These are phyloP conservation scores for Euwallacea similis DNA, from an alignment of 1,140 invertebrate species.

Conservation along the genomic window DNA sequence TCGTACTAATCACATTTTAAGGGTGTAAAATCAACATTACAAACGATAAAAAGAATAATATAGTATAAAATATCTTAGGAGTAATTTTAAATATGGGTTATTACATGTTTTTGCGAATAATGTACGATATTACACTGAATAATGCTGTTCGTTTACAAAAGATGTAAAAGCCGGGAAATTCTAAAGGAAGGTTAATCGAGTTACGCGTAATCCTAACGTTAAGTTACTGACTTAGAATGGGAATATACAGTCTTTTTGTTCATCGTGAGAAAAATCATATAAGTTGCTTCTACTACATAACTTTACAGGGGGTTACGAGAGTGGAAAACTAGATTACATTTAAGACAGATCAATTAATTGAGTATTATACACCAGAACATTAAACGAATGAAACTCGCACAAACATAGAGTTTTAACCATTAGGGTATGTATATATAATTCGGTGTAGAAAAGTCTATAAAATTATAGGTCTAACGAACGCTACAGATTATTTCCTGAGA, in stretches of 20 bases:
- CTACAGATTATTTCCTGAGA: conserved; percentile 31
- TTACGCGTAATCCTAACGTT: conserved; percentile 5
- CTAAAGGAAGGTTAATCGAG: not conserved
- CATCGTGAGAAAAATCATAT: conserved; percentile 16
- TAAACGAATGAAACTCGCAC: no score
- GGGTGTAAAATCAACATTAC: conserved; percentile 15
- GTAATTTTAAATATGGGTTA: no score
- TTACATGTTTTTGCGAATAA: no score
- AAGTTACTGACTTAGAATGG: conserved; percentile 32
- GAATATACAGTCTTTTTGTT: conserved; percentile 32
- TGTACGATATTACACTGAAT: no score
- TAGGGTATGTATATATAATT: no score
- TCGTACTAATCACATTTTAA: conserved; percentile 8
- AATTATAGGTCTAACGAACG: no score
- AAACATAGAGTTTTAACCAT: no score
- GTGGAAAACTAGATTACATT: conserved; percentile 17
- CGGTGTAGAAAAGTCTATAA: no score
- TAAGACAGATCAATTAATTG: conserved; percentile 8
- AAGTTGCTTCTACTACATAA: no score
- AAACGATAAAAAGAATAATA: conserved; percentile 13
- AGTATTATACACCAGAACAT: no score
- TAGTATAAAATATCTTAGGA: conserved; percentile 6
- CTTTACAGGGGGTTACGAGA: not conserved
- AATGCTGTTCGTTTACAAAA: no score
- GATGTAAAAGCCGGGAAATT: no score